These are phyloP conservation scores for Theocolax elegans DNA, from an alignment of 1,140 invertebrate genomes.

Conservation along the genomic window DNA sequence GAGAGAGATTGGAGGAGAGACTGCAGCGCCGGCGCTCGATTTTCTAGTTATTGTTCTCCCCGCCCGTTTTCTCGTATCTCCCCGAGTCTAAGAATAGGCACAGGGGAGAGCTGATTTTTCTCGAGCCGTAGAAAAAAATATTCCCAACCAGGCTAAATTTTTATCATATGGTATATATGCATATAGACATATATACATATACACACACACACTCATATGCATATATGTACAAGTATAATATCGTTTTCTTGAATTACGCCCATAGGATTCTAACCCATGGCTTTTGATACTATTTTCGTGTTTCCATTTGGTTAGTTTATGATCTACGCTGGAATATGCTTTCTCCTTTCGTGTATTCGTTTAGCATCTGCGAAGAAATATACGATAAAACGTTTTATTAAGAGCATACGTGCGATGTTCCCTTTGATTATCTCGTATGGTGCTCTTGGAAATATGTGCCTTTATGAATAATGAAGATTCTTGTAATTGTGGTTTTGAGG, in stretches of 20 bases:
- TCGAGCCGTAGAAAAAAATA: no score
- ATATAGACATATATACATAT: no score
- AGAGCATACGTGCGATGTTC: neutral
- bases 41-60: neutral
- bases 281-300: neutral
- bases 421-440: no score
- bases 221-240: no score
- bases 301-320: neutral
- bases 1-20: neutral
- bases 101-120: constrained; percentile 11
- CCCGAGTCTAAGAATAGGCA: neutral
- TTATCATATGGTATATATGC: no score
- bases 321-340: neutral
- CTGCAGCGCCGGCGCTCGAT: no score
- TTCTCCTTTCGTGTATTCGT: neutral
- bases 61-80: neutral
- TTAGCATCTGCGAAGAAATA: neutral
- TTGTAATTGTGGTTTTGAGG: no score
- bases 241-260: neutral
- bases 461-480: no score
- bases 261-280: neutral
- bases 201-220: no score
- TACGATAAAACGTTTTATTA: neutral
- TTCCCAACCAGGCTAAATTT: no score
- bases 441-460: no score